Evolutionary conservation across 1,140 invertebrate genomes (phyloP), one percentile per base, ranked within the genome.

Genomic region (Ruditapes philippinarum): DNA sequence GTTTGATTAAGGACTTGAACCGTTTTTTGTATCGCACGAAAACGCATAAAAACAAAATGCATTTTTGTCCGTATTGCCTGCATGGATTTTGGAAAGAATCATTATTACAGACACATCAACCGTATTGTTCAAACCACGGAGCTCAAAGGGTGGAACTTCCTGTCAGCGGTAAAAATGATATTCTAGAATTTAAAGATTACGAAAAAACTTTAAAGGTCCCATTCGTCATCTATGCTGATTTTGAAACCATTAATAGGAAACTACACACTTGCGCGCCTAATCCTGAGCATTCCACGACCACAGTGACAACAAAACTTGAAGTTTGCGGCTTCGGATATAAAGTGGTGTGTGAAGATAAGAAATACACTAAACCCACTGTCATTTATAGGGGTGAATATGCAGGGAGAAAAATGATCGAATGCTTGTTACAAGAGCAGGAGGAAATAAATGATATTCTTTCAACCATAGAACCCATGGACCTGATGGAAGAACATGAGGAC

Each of bases 91-190:
- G 28, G 3, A 78, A 54, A 22, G 74, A 78, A 78, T 19, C 2
- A 12, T 28, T 14, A 31, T 22, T 78, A 31, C 42, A n/a, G 22
- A 25, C 51, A 25, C 51, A 78, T 78, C 74, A 78, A 78, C 28
- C 28, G 9, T 78, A 78, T 33, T 78, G 74, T 31, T 78, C 74
- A 78, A 5, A 9, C 1, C 40, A 51, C 54, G 74, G 22, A 78
- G 74, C 74, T 2, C 74, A 78, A 62, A 81, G 54, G n/a, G 79
- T 81, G 42, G 79, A 81, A 62, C 33, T 81, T 62, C 79, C 79
- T 17, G 42, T 81, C 62, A 14, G 54, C n/a, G 79, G 79, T 62
- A 38, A 62, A 12, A 81, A 81, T 51, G 57, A 81, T 38, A 81
- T 81, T 74, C 70, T 74, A n/a, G 11, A 74, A 74, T 74, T 74